Conservation (phyloP, 2,113 vertebrate genomes). For the Sphaerodactylus townsendi region DNA sequence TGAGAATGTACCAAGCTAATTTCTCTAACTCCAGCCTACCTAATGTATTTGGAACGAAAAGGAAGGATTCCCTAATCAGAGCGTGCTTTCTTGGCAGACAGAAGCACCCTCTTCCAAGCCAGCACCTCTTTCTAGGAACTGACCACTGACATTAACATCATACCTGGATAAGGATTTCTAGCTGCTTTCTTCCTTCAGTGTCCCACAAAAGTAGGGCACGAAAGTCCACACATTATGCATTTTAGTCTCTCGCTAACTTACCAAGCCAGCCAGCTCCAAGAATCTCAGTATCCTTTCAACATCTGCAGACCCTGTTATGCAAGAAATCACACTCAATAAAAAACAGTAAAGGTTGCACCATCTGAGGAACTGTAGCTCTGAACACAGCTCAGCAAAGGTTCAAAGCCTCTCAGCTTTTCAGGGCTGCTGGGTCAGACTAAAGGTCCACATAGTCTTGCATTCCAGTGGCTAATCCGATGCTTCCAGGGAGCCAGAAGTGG, state of each 20-base stretch:
- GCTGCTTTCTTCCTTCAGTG: background rate
- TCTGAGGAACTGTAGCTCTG: background rate
- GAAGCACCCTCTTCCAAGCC: background rate
- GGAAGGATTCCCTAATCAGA: background rate
- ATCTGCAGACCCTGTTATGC: conserved; percentile 82
- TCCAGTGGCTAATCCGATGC: too few relatives aligned
- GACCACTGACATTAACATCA: background rate
- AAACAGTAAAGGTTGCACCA: background rate
- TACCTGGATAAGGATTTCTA: background rate
- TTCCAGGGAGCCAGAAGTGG: too few relatives aligned
- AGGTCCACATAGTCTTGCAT: too few relatives aligned
- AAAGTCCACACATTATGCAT: background rate
- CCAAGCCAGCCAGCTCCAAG: conserved; percentile 89
- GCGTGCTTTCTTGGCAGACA: background rate
- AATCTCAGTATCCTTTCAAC: conserved; percentile 90
- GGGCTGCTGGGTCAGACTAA: too few relatives aligned
- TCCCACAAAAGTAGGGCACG: background rate
- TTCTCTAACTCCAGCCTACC: too few relatives aligned
- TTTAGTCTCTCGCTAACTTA: conserved; percentile 69
- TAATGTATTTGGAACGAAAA: background rate
- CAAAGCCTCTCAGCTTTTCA: background rate
- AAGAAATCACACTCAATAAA: conserved; percentile 19
- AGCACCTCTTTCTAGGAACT: background rate
- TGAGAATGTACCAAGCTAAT: background rate
- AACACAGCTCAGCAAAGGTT: background rate